Percentiles rank a stretch among this genome's conserved stretches.
phyloP scores from a whole-genome alignment of 2,113 vertebrate genomes.

The Tonatia bakeri region DNA sequence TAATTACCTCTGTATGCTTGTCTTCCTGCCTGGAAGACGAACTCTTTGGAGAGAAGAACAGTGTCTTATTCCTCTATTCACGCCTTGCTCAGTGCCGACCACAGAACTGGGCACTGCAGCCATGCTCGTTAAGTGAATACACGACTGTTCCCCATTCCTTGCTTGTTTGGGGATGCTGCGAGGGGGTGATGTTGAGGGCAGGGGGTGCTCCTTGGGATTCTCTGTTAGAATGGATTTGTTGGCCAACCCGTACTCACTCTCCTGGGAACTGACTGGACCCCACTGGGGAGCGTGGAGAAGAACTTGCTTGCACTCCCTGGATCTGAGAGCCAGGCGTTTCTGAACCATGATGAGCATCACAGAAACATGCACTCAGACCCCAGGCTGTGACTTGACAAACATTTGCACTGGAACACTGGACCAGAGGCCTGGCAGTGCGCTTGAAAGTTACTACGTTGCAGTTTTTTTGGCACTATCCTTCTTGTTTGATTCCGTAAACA shows the following conservation, averaged over 20 bases:
- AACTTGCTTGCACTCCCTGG: not conserved
- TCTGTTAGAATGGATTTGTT: not conserved
- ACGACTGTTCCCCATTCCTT: not conserved
- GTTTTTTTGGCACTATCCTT: conserved; percentile 52
- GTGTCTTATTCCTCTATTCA: not conserved
- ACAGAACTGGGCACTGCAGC: not conserved
- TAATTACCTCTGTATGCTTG: conserved; percentile 4
- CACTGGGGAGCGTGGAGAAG: not conserved
- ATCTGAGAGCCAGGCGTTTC: not conserved
- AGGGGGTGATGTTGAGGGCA: not conserved
- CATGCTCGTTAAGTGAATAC: conserved; percentile 31
- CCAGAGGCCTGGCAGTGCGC: conserved; percentile 18
- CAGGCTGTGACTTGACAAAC: not conserved
- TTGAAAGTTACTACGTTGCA: conserved; percentile 32
- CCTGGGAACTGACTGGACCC: not conserved
- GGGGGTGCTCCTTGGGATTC: not conserved
- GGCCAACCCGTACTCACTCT: not conserved
- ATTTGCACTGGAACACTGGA: not conserved
- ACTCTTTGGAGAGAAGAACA: conserved; percentile 16
- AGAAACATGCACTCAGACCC: conserved; percentile 26
- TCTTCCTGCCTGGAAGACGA: conserved; percentile 26
- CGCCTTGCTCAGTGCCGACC: not conserved
- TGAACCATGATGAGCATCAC: conserved; percentile 26
- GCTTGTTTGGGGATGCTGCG: not conserved
- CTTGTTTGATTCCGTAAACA: conserved; percentile 46